These are phyloP conservation scores for Epistrophella euchroma DNA, from an alignment of 2,888 invertebrate genomes.

Conservation along the genomic window DNA sequence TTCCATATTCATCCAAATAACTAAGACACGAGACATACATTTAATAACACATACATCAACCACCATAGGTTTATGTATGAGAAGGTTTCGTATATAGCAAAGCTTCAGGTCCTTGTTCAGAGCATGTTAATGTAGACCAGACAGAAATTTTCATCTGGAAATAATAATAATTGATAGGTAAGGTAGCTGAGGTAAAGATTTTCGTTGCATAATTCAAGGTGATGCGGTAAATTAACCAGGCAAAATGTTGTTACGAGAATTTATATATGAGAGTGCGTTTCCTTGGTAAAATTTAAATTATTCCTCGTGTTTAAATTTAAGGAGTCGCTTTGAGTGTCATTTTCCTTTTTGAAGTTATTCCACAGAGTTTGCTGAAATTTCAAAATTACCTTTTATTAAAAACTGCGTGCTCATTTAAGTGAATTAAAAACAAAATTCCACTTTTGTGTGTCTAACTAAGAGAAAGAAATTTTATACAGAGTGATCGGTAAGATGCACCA, in stretches of 20 bases:
- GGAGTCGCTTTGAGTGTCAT: background rate
- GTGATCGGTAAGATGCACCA: too few relatives aligned
- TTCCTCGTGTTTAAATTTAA: background rate
- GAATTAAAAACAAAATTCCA: too few relatives aligned
- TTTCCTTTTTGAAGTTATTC: background rate
- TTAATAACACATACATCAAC: background rate
- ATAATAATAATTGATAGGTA: slow-evolving; percentile 11
- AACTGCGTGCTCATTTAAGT: too few relatives aligned
- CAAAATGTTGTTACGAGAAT: background rate
- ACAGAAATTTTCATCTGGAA: slow-evolving; percentile 26
- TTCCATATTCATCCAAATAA: slow-evolving; percentile 1
- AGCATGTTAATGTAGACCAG: slow-evolving; percentile 20
- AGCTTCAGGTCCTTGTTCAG: background rate
- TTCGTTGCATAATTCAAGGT: slow-evolving; percentile 25
- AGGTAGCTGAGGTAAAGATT: background rate
- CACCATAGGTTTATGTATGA: too few relatives aligned
- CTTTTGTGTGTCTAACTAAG: too few relatives aligned
- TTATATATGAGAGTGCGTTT: background rate
- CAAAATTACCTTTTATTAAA: too few relatives aligned
- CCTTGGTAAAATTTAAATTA: background rate
- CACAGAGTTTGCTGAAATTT: background rate
- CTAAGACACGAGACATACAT: background rate
- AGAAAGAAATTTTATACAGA: too few relatives aligned
- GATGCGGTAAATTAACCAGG: slow-evolving; percentile 2
- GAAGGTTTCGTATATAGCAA: too few relatives aligned